A percentile compares a stretch with the other conserved stretches of the same genome.
Conservation (phyloP, 2,113 vertebrate genomes). For the Myotis yumanensis region DNA sequence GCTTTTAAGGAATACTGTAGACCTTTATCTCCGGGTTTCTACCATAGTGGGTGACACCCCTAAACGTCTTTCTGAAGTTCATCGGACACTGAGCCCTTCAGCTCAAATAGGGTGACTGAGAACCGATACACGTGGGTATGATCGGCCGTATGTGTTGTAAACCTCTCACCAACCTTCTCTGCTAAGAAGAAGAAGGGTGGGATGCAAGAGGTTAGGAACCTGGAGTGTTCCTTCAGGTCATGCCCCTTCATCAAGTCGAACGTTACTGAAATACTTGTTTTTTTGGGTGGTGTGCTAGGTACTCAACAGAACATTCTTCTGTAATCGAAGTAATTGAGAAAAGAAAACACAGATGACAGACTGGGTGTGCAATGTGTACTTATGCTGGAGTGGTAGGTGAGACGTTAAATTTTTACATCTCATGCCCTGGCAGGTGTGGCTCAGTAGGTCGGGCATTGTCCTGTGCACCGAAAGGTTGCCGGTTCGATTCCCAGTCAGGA, state of each 20-base stretch:
- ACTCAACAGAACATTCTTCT: slow-evolving; percentile 29
- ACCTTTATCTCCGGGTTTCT: not conserved
- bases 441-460: too few relatives aligned
- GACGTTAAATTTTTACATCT: not conserved
- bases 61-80: not conserved
- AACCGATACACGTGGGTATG: not conserved
- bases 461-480: too few relatives aligned
- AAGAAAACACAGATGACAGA: not conserved
- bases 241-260: not conserved
- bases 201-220: slow-evolving; percentile 25
- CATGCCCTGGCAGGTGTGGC: not conserved
- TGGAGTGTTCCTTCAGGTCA: not conserved
- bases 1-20: slow-evolving; percentile 37
- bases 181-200: not conserved
- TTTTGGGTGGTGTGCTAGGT: not conserved
- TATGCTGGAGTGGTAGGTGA: not conserved
- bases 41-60: not conserved
- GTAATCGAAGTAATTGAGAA: slow-evolving; percentile 25
- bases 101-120: not conserved
- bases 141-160: accelerated
- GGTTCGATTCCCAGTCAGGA: too few relatives aligned
- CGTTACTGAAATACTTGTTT: not conserved
- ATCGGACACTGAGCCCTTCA: not conserved
- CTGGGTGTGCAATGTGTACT: not conserved
- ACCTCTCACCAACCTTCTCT: not conserved